These are phyloP conservation scores for Simalia tracyae DNA, from an alignment of 2,797 vertebrate genomes.

Conservation along the genomic window DNA sequence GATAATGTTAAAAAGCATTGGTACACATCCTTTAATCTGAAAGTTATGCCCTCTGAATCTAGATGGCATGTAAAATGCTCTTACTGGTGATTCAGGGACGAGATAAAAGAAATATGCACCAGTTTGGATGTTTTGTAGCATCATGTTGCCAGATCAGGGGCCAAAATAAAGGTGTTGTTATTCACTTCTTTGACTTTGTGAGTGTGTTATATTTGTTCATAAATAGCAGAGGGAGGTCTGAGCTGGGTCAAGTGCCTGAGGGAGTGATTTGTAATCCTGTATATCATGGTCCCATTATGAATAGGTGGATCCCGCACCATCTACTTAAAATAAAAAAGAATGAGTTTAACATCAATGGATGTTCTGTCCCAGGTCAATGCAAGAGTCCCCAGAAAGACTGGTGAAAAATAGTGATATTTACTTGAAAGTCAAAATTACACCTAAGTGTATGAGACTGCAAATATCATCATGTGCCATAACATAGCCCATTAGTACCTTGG, in stretches of 20 bases:
- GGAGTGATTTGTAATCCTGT: neutral
- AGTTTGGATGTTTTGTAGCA: neutral
- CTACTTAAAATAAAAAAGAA: neutral
- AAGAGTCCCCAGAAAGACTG: neutral
- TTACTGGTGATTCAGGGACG: no score
- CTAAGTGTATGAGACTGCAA: neutral
- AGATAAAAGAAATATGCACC: neutral
- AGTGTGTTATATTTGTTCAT: neutral
- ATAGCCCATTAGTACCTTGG: neutral
- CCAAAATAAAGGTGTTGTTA: no score
- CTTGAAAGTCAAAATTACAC: neutral
- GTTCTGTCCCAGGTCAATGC: neutral
- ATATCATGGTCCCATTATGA: neutral
- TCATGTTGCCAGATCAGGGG: neutral
- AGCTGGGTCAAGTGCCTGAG: neutral
- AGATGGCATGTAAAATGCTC: neutral
- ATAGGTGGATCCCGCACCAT: neutral
- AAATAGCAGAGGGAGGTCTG: neutral
- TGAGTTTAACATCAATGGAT: neutral
- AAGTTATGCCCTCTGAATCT: neutral
- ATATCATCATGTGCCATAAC: neutral
- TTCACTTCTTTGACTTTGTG: neutral
- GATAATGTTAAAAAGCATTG: neutral
- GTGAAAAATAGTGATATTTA: neutral
- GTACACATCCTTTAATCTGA: neutral